Evolutionary conservation across 37 sponge, comb jelly and placozoan genomes (phyloP).

Genomic region (Hexactinellida sp.): DNA sequence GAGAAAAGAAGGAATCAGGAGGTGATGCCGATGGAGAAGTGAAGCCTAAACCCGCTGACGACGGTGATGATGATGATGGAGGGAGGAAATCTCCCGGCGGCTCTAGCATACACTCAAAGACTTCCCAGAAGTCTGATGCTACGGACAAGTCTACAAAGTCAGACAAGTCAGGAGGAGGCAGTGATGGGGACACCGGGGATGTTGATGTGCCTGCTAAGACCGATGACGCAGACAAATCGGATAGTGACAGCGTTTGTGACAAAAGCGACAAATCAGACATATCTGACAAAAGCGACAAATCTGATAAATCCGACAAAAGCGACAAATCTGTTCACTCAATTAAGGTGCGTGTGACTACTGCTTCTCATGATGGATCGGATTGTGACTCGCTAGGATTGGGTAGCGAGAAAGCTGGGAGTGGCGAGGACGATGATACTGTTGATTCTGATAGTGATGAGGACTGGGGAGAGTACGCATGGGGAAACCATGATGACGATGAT

Average conservation of each 20-base stretch:
- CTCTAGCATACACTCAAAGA: not conserved
- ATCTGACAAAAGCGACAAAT: not conserved
- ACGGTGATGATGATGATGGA: not conserved
- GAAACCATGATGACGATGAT: not conserved
- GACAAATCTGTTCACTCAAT: not conserved
- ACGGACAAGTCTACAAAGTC: no score
- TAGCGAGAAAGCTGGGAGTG: not conserved
- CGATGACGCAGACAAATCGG: not conserved
- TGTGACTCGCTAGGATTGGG: not conserved
- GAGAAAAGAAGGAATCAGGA: not conserved
- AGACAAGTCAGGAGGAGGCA: not conserved
- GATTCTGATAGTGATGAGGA: not conserved
- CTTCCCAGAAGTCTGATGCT: no score
- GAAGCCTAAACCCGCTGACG: not conserved
- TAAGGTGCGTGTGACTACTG: not conserved
- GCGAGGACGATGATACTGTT: not conserved
- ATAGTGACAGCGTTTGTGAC: not conserved
- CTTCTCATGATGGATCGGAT: not conserved
- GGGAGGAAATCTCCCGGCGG: not conserved
- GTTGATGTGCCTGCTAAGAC: not conserved
- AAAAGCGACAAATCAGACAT: not conserved
- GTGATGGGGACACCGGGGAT: not conserved
- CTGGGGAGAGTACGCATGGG: not conserved
- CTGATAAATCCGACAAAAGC: conserved; percentile 10
- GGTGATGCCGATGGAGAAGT: not conserved